Percentiles rank a stretch among this genome's conserved stretches.
These are phyloP conservation scores for Volucella zonaria DNA, from an alignment of 2,888 invertebrate species.

Conservation along the genomic window DNA sequence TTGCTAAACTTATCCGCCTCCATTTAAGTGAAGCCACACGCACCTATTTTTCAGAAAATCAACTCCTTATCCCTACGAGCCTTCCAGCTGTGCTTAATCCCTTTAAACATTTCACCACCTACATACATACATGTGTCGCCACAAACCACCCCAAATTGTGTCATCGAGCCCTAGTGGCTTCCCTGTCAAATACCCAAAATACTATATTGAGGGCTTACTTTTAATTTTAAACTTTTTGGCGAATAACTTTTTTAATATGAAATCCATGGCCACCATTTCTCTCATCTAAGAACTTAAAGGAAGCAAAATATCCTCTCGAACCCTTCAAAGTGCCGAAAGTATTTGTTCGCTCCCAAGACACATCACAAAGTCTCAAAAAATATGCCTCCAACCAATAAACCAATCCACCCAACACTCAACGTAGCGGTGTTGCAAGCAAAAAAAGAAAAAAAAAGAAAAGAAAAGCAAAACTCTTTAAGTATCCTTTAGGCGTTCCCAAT, in stretches of 20 bases:
- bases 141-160: background rate
- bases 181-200: background rate
- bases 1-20: too few species aligned
- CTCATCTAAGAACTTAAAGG: background rate
- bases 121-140: too few species aligned
- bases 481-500: constrained; percentile 35
- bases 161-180: background rate
- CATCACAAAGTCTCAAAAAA: constrained; percentile 17
- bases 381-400: constrained; percentile 29
- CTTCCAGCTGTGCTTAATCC: too few species aligned
- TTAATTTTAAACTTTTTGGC: constrained; percentile 50
- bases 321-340: constrained; percentile 7
- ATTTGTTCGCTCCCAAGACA: constrained; percentile 37
- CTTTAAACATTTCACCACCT: too few species aligned
- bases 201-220: constrained; percentile 32
- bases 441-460: too few species aligned
- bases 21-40: too few species aligned
- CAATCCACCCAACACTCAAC: constrained; percentile 4
- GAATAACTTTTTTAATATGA: constrained; percentile 66
- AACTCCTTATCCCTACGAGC: too few species aligned
- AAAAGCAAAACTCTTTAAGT: background rate
- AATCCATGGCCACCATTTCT: constrained; percentile 1
- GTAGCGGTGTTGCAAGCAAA: too few species aligned
- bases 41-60: too few species aligned
- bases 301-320: constrained; percentile 27